Evolutionary conservation across 2,113 vertebrate genomes (phyloP), one percentile per base, ranked within the genome.

Genomic region (Smithornis capensis): DNA sequence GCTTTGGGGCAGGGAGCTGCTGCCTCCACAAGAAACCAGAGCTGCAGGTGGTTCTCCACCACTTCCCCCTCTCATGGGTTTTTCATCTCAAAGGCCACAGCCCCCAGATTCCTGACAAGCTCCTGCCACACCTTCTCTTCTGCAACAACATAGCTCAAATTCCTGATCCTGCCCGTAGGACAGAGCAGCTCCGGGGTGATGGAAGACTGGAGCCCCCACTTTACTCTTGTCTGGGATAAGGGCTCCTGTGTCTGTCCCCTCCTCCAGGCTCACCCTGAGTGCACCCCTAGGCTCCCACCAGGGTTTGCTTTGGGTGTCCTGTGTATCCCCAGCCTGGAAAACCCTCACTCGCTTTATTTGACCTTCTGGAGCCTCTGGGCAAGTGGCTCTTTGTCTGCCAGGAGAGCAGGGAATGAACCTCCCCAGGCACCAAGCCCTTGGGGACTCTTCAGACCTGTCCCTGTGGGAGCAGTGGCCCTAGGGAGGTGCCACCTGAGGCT

Each of bases 181-280:
- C 21, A 3, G 0, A 22, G 63, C 57, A 37, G 38, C 85, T 60
- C 79, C 31, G 1, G 44, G 53, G 17, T 16, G 38, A 37, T 11
- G 76, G 45, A 24, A 40, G n/a, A 65, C 37, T 2, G 1, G n/a
- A 78, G 33, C 5, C 19, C 27, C 64, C 18, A 9, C 63, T n/a
- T 35, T 45, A 64, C 29, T 93, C 59, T 22, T 8, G 0, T 2
- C 5, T 0, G 0, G 13, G 29, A 18, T 23, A 15, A 5, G n/a
- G 35, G 50, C 50, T 13, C 37, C 45, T 1, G 2, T 10, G n/a
- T 12, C 21, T 53, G 37, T 9, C 19, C 49, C 27, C 19, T 40
- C 37, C 33, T 69, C 35, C 4, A 2, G 53, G 53, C 7, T 76
- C 65, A 19, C 65, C 74, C 60, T 2, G 0, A 28, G 44, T 1